Evolutionary conservation across 2,888 invertebrate species (phyloP), one percentile per base, ranked within the genome.

Genomic region (Drosophila paranaensis): DNA sequence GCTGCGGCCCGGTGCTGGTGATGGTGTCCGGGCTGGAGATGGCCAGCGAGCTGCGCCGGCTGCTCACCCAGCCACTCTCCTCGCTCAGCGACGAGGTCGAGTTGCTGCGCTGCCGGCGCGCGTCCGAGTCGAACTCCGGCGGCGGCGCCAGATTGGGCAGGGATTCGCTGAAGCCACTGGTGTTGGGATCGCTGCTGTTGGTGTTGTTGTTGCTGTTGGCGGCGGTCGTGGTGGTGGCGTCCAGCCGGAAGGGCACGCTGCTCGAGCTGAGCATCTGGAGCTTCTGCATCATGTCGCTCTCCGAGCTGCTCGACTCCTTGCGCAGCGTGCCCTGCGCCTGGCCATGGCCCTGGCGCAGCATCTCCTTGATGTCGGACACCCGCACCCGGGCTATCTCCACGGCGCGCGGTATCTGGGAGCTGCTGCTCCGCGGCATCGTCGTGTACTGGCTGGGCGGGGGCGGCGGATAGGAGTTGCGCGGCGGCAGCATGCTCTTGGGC

Each of bases 61-160:
- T 97, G 37, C 97, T 97, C 0, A 97, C 97, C 97, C 97, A 97
- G 1, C 97, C 97, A 89, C 97, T 97, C 92, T 96, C 96, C 92
- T 97, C 97, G 85, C 97, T 97, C 70, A 96, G 93, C 67, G 95
- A 95, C 16, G 95, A 95, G 0, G 95, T 95, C 10, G 95, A 95
- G 79, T 93, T 94, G 71, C 92, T 92, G 8, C 89, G 74, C 64
- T 94, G 94, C 3, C 75, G 61, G 0, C 85, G 60, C 6, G 72
- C 46, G 11, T 87, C 87, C 13, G 94, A 94, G 66, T 94, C 94
- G 81, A 95, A 95, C 65, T 94, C 94, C 2, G 95, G 94, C 1
- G 95, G 95, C 54, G 95, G 95, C 54, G 95, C 95, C 83, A 96
- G 93, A 92, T 96, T 96, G 10, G 96, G 96, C 90, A 96, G 93